Evolutionary conservation across 2,797 vertebrate genomes (phyloP), one percentile per base, ranked within the genome.

Genomic region (Lateolabrax maculatus): DNA sequence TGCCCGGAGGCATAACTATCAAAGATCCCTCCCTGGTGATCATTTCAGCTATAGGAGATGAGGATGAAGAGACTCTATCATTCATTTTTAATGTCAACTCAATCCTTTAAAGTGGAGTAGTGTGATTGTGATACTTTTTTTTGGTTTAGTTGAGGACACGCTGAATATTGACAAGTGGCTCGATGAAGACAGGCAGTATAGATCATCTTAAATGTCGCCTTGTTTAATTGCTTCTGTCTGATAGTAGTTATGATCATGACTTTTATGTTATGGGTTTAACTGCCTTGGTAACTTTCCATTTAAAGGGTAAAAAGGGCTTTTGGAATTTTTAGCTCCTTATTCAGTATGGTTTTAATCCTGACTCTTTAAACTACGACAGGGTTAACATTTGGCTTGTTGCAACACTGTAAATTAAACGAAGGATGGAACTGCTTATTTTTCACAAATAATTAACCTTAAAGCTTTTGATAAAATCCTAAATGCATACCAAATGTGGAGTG

Each of bases 21-120:
- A 93, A 87, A 90, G 87, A 93, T 90, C 89, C 85, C 86, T 93
- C 91, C 90, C 91, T 84, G 83, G 92, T 94, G 90, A 93, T 93
- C 86, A 90, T 90, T 88, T 86, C 90, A 90, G 90, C 86, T 85
- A 90, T 83, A 88, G 86, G 84, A 90, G 86, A 92, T 81, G 91
- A 90, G 75, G 87, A 90, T 85, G 80, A 90, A 86, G 90, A 84
- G 89, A 85, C 79, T 86, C 85, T 70, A 92, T 93, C 94, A 95
- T 95, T 94, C 88, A 95, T 95, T 94, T 95, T 95, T 95, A 95
- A 95, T 95, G 92, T 87, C 93, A 91, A 88, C 90, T 91, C 93
- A 86, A 93, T 92, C 92, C 91, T 91, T 93, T 90, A 92, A 94
- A 93, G 89, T 87, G 73, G 76, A 90, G 89, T 80, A 75, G 86